Percentiles rank a stretch among this genome's conserved stretches.
Conservation (phyloP, 2,113 vertebrate species). For the Menidia beryllina region DNA sequence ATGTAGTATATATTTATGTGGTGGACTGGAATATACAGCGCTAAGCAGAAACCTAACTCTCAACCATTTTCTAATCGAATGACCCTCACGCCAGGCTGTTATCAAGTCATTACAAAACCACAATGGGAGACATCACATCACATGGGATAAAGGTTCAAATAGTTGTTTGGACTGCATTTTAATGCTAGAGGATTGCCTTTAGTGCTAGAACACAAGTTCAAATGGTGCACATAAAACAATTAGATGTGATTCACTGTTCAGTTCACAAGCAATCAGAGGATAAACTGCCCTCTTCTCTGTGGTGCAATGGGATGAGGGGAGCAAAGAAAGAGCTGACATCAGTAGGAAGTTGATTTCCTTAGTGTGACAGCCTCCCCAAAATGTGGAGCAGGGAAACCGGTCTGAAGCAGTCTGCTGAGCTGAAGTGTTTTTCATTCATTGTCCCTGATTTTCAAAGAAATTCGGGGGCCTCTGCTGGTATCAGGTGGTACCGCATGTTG, state of each 20-base stretch:
- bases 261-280: not conserved
- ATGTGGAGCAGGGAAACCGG: slow-evolving; percentile 71
- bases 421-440: slow-evolving; percentile 40
- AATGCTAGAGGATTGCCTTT: slow-evolving; percentile 25
- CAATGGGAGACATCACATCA: slow-evolving; percentile 36
- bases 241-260: not conserved
- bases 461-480: slow-evolving; percentile 71
- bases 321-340: slow-evolving; percentile 40
- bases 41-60: slow-evolving; percentile 41
- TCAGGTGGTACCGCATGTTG: slow-evolving; percentile 66
- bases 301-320: not conserved
- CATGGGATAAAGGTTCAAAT: slow-evolving; percentile 14
- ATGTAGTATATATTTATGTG: slow-evolving; percentile 53
- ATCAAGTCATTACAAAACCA: slow-evolving; percentile 50
- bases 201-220: slow-evolving; percentile 22
- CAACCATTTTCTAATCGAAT: slow-evolving; percentile 28
- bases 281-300: not conserved
- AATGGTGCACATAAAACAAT: slow-evolving; percentile 39
- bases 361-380: slow-evolving; percentile 24
- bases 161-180: slow-evolving; percentile 25
- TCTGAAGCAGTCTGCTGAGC: slow-evolving; percentile 76
- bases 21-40: slow-evolving; percentile 18
- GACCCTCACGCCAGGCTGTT: slow-evolving; percentile 20
- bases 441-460: slow-evolving; percentile 40
- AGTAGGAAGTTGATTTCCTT: slow-evolving; percentile 28